A percentile compares a stretch with the other conserved stretches of the same genome.
phyloP scores from a whole-genome alignment of 2,888 invertebrate species.

The Euproctis similis region DNA sequence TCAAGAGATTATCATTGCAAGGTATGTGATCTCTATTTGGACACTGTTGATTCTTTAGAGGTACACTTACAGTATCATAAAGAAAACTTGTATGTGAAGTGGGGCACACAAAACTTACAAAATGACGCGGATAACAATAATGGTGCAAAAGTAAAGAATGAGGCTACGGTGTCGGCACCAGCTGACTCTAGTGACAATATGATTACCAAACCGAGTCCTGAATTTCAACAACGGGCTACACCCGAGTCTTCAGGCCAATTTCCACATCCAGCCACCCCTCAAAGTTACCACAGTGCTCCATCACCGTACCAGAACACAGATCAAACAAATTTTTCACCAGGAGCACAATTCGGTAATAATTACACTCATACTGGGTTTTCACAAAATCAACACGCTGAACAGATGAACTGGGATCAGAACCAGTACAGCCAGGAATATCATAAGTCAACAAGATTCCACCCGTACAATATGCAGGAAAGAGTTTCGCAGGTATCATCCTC shows the following conservation, averaged over 20 bases:
- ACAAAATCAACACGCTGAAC: slow-evolving; percentile 67
- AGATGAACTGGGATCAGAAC: slow-evolving; percentile 66
- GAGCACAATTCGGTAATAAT: slow-evolving; percentile 65
- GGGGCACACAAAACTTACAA: slow-evolving; percentile 78
- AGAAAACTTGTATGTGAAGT: slow-evolving; percentile 83
- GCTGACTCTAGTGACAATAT: slow-evolving; percentile 85
- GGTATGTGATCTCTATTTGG: slow-evolving; percentile 84
- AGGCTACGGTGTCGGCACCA: slow-evolving; percentile 79
- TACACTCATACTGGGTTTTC: slow-evolving; percentile 70
- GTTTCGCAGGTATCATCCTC: slow-evolving; percentile 70
- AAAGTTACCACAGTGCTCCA: slow-evolving; percentile 80
- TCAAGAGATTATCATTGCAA: slow-evolving; percentile 81
- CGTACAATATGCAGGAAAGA: slow-evolving; percentile 72
- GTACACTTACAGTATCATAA: slow-evolving; percentile 88
- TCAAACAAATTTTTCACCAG: slow-evolving; percentile 76
- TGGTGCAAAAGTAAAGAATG: slow-evolving; percentile 74
- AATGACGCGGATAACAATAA: slow-evolving; percentile 81
- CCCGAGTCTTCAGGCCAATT: slow-evolving; percentile 75
- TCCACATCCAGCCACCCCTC: slow-evolving; percentile 79
- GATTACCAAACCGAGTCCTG: slow-evolving; percentile 78
- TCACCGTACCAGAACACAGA: slow-evolving; percentile 79
- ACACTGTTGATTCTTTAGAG: slow-evolving; percentile 84
- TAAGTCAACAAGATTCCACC: slow-evolving; percentile 64
- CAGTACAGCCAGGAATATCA: slow-evolving; percentile 66
- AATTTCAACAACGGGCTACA: slow-evolving; percentile 74